Evolutionary conservation across 1,140 invertebrate genomes (phyloP), one percentile per base, ranked within the genome.

Genomic region (Listronotus bonariensis): DNA sequence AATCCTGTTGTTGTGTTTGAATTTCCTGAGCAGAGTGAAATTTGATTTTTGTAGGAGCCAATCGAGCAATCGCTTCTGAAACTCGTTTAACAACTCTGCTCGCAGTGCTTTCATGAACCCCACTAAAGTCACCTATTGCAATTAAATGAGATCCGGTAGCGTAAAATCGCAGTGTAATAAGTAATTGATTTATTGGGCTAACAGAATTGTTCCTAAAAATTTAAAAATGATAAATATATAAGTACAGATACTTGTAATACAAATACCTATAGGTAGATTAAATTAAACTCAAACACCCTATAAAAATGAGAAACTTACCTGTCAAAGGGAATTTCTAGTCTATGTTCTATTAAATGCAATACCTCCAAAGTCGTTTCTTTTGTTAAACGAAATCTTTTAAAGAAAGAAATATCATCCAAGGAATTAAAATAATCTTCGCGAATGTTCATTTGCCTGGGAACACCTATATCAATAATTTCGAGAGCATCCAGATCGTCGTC

Each of bases 381-480:
- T n/a, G n/a, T n/a, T n/a, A n/a, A n/a, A 6, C 62, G 31, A 49
- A 66, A 66, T 58, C 49, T 58, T 41, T 36, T 32, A 56, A 59
- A 66, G 46, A 66, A 59, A 15, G 41, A 14, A 20, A 59, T 12
- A 34, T 60, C 51, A 54, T 59, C 55, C 15, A 66, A 42, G 11
- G 31, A 26, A 53, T 66, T 40, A 53, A 59, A 66, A 53, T 53
- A 45, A 45, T 66, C 43, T 45, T 12, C 6, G 14, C 55, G 41
- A n/a, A 5, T 14, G 38, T 43, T 34, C 14, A 59, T 14, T 43
- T 32, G 18, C 9, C 63, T 18, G 5, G 63, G 63, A 46, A 65
- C 59, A 9, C 63, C 56, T 32, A 18, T 53, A n/a, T 66, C 55
- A 43, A 66, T 60, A 12, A 66, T 53, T 32, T 66, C 64, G 6